Conservation (phyloP, 35 echinoderm and acorn worm species). For the Apostichopus japonicus region DNA sequence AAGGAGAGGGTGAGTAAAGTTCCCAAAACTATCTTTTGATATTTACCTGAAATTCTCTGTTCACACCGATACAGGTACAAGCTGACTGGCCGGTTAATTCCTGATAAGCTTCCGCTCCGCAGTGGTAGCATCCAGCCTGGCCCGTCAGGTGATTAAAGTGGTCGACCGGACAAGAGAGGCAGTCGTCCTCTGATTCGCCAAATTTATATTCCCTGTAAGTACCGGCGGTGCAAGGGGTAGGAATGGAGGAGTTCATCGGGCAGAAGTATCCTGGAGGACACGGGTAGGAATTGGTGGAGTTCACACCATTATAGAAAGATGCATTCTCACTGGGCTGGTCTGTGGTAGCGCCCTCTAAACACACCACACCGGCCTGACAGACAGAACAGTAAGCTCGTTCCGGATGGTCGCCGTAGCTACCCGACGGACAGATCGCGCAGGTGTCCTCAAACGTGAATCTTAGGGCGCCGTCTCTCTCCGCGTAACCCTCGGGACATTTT, state of each 20-base stretch:
- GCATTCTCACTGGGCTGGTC: slow-evolving; percentile 72
- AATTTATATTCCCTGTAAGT: slow-evolving; percentile 69
- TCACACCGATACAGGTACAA: slow-evolving; percentile 79
- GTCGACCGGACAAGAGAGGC: slow-evolving; percentile 68
- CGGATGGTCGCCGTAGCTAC: slow-evolving; percentile 84
- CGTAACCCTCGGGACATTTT: slow-evolving; percentile 92
- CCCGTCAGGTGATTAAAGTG: slow-evolving; percentile 95
- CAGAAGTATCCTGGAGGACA: slow-evolving; percentile 95
- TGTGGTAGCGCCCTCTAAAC: slow-evolving; percentile 86
- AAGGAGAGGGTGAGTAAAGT: too few species aligned
- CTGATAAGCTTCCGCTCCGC: slow-evolving; percentile 78
- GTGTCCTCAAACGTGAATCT: slow-evolving; percentile 85
- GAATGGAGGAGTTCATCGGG: slow-evolving; percentile 69
- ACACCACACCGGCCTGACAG: slow-evolving; percentile 88
- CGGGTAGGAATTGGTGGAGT: slow-evolving; percentile 91
- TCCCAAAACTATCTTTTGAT: too few species aligned
- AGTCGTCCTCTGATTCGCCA: slow-evolving; percentile 68
- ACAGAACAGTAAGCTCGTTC: slow-evolving; percentile 86
- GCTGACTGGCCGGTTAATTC: slow-evolving; percentile 56
- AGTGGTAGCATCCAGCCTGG: slow-evolving; percentile 85
- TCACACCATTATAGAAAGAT: slow-evolving; percentile 78
- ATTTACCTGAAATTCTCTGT: slow-evolving; percentile 88
- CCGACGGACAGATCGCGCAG: slow-evolving; percentile 84
- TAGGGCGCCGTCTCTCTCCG: slow-evolving; percentile 73
- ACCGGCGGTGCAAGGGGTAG: slow-evolving; percentile 64